phyloP scores from a whole-genome alignment of 1,140 invertebrate species.

The Asobara japonica region DNA sequence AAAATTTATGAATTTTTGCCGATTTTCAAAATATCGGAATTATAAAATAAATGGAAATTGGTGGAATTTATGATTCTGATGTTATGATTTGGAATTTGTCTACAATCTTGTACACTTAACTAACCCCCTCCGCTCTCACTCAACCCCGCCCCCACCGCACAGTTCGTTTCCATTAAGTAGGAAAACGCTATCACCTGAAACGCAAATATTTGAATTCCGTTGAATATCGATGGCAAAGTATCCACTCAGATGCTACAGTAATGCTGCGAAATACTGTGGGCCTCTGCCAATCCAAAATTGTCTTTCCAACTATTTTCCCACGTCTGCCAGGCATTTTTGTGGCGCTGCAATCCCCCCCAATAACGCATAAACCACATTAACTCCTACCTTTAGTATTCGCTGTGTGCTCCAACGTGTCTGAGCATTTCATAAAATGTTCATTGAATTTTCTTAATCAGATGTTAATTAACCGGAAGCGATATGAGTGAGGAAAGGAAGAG shows the following conservation, averaged over 20 bases:
- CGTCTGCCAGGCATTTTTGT: slow-evolving; percentile 5
- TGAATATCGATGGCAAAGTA: neutral
- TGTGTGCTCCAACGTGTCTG: neutral
- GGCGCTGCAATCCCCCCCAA: neutral
- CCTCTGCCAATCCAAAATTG: slow-evolving; percentile 27
- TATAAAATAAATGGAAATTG: too few species aligned
- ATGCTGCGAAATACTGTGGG: neutral
- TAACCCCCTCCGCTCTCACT: too few species aligned
- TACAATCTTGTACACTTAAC: too few species aligned
- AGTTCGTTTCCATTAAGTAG: too few species aligned
- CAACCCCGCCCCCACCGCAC: too few species aligned
- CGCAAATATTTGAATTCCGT: neutral
- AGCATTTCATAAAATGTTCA: neutral
- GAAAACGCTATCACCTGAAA: too few species aligned
- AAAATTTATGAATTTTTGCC: too few species aligned
- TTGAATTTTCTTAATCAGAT: neutral
- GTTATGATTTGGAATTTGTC: too few species aligned
- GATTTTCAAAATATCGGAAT: too few species aligned
- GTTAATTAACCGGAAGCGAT: neutral
- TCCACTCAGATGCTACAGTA: neutral
- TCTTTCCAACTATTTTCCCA: neutral
- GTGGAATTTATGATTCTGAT: too few species aligned
- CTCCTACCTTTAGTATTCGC: neutral
- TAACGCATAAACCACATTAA: neutral
- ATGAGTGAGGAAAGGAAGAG: slow-evolving; percentile 53